Conservation (phyloP, 2,113 vertebrate genomes). For the Caranx ignobilis region DNA sequence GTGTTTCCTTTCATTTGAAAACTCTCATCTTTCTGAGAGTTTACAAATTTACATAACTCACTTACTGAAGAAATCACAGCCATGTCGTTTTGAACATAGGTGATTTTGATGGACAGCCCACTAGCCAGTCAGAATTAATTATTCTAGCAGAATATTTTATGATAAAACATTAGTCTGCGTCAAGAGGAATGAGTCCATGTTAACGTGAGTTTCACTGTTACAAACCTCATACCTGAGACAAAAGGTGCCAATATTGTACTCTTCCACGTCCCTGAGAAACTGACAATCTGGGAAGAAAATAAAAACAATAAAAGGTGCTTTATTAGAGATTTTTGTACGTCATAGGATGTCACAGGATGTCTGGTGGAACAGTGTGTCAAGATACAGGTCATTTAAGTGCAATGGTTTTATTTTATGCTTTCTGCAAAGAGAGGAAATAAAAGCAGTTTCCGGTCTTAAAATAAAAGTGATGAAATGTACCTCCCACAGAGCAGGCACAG, state of each 20-base stretch:
- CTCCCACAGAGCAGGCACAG: slow-evolving; percentile 91
- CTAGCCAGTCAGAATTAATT: neutral
- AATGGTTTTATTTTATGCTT: neutral
- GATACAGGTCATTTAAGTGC: neutral
- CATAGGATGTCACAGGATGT: neutral
- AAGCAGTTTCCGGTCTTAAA: neutral
- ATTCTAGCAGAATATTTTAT: neutral
- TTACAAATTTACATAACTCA: no score
- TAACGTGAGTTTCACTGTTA: neutral
- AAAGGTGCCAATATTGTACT: slow-evolving; percentile 90
- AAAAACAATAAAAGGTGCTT: neutral
- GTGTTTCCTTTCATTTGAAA: no score
- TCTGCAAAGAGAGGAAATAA: neutral
- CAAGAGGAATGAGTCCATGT: neutral
- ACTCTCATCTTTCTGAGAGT: no score
- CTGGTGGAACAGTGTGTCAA: neutral
- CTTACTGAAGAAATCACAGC: no score
- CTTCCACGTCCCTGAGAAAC: slow-evolving; percentile 87
- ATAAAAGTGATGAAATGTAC: slow-evolving; percentile 70
- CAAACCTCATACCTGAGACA: slow-evolving; percentile 85
- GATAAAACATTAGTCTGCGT: neutral
- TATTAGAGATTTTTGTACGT: neutral
- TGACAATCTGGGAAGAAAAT: slow-evolving; percentile 73
- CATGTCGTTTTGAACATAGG: no score
- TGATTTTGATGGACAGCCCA: no score